Percentiles rank a stretch among this genome's conserved stretches.
These are phyloP conservation scores for Aphelenchoides besseyi DNA, from an alignment of 1,140 invertebrate species.

Conservation along the genomic window DNA sequence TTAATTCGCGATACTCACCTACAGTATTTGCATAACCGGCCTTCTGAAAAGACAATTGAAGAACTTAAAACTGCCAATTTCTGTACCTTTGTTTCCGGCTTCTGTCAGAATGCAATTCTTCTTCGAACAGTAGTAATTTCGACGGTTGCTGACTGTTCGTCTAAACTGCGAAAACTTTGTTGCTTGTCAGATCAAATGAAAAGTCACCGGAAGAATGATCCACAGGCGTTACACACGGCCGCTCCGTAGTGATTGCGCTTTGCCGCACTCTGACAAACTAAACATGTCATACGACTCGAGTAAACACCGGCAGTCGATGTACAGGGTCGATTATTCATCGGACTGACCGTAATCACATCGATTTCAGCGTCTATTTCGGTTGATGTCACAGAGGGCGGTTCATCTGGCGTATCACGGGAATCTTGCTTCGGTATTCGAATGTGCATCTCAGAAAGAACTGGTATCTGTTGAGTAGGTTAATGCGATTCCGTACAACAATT, in stretches of 20 bases:
- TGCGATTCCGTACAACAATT: no score
- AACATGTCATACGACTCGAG: not conserved
- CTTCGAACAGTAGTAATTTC: constrained; percentile 7
- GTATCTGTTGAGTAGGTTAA: no score
- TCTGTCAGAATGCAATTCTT: not conserved
- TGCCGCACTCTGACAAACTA: not conserved
- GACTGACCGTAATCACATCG: not conserved
- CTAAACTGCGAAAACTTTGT: not conserved
- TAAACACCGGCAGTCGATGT: not conserved
- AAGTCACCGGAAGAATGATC: no score
- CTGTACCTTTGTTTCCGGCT: not conserved
- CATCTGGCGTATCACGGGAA: not conserved
- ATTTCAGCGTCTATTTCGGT: not conserved
- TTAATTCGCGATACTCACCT: not conserved
- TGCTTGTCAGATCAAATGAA: not conserved
- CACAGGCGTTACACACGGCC: not conserved
- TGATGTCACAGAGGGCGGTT: not conserved
- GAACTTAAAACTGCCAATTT: not conserved
- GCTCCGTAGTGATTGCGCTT: constrained; percentile 2
- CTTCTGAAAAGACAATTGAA: not conserved
- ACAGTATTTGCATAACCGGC: constrained; percentile 15
- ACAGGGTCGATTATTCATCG: not conserved
- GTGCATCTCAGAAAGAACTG: no score
- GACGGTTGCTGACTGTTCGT: not conserved
- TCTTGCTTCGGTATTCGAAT: not conserved